Evolutionary conservation across 1,140 invertebrate species (phyloP).

Genomic region (Aplysia californica): DNA sequence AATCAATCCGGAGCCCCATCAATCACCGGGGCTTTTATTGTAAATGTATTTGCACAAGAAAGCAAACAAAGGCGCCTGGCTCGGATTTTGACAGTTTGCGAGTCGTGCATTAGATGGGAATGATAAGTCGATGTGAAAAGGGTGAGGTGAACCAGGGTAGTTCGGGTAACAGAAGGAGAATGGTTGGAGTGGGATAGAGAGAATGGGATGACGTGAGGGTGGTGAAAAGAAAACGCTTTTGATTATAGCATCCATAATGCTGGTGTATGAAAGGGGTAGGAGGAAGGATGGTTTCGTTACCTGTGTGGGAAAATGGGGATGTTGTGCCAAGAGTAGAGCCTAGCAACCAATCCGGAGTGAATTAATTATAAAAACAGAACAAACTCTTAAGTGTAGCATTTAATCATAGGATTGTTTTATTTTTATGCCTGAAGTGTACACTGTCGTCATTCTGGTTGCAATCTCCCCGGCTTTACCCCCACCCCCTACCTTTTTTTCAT

Average conservation of each 20-base stretch:
- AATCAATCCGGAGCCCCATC: slow-evolving; percentile 64
- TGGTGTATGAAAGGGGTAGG: background rate
- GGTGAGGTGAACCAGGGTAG: background rate
- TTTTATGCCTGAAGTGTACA: too few relatives aligned
- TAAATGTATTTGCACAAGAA: slow-evolving; percentile 64
- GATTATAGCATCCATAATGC: background rate
- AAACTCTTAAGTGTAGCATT: too few relatives aligned
- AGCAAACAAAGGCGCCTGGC: slow-evolving; percentile 59
- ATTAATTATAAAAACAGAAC: too few relatives aligned
- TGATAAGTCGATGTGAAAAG: slow-evolving; percentile 41
- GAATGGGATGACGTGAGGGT: background rate
- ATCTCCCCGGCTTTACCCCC: too few relatives aligned
- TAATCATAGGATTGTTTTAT: too few relatives aligned
- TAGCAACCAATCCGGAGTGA: too few relatives aligned
- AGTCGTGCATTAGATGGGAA: slow-evolving; percentile 49
- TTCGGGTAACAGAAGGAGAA: too few relatives aligned
- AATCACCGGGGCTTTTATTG: slow-evolving; percentile 63
- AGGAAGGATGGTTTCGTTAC: background rate
- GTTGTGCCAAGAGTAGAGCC: too few relatives aligned
- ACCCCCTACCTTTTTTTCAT: too few relatives aligned
- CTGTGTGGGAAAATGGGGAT: too few relatives aligned
- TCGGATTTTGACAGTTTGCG: slow-evolving; percentile 46
- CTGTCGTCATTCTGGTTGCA: too few relatives aligned
- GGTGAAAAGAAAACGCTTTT: too few relatives aligned
- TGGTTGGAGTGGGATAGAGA: background rate